These are phyloP conservation scores for Tragelaphus buxtoni DNA, from an alignment of 2,113 vertebrate genomes.

Conservation along the genomic window DNA sequence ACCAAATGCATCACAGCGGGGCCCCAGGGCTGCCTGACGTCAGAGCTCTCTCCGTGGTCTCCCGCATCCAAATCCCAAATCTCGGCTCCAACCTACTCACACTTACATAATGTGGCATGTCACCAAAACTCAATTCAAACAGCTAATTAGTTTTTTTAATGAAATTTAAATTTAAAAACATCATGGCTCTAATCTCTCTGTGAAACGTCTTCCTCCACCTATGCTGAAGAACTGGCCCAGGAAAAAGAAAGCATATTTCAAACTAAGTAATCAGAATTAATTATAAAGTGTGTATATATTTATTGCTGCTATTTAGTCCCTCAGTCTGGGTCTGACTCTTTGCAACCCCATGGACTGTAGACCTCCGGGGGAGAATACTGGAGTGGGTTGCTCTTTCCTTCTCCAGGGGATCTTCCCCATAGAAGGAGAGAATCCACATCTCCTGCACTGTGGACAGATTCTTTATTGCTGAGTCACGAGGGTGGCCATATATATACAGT, in stretches of 20 bases:
- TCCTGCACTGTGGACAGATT: not conserved
- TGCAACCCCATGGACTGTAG: not conserved
- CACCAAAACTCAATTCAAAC: not conserved
- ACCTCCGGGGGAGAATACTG: not conserved
- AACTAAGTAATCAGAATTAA: not conserved
- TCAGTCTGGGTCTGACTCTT: not conserved
- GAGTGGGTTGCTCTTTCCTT: not conserved
- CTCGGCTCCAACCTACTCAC: not conserved
- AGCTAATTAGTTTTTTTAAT: not conserved
- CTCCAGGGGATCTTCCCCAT: not conserved
- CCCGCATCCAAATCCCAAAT: too few relatives aligned
- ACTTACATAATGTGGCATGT: not conserved
- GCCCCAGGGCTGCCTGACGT: not conserved
- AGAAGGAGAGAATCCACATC: not conserved
- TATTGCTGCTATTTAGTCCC: not conserved
- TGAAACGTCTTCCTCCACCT: not conserved
- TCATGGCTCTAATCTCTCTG: not conserved
- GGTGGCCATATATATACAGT: not conserved
- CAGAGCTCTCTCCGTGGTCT: not conserved
- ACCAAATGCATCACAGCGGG: too few relatives aligned
- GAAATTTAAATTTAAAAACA: not conserved
- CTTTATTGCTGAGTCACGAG: not conserved
- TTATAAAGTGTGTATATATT: not conserved
- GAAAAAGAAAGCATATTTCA: not conserved
- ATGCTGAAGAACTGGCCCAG: not conserved